phyloP scores from a whole-genome alignment of 2,888 invertebrate genomes.

The Lamproptera curius region DNA sequence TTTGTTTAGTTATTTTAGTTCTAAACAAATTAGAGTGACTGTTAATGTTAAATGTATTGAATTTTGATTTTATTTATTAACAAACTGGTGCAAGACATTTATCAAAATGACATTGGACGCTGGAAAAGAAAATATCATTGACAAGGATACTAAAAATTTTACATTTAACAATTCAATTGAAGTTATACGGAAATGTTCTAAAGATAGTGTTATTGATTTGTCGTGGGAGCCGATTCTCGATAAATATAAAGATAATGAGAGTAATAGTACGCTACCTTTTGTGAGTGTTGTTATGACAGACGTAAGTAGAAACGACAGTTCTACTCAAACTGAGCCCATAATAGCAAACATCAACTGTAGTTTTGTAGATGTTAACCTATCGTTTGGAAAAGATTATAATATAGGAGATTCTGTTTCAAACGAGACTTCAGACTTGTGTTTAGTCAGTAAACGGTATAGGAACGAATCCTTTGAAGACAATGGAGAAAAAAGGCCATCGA shows the following conservation, averaged over 20 bases:
- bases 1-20: too few species aligned
- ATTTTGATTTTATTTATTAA: not conserved
- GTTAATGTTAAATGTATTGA: not conserved
- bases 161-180: conserved; percentile 46
- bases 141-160: conserved; percentile 31
- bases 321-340: conserved; percentile 52
- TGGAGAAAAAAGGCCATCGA: conserved; percentile 44
- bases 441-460: conserved; percentile 50
- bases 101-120: conserved; percentile 30
- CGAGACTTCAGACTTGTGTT: conserved; percentile 42
- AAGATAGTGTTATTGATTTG: conserved; percentile 40
- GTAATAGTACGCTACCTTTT: conserved; percentile 51
- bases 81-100: conserved; percentile 9
- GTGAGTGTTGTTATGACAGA: conserved; percentile 51
- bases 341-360: conserved; percentile 37
- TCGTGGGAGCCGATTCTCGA: conserved; percentile 55
- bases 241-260: conserved; percentile 39
- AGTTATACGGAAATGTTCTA: conserved; percentile 52
- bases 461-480: conserved; percentile 47
- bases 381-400: conserved; percentile 51
- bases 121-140: conserved; percentile 33
- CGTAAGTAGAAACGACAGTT: conserved; percentile 41
- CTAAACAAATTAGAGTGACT: too few species aligned
- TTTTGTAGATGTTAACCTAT: conserved; percentile 46
- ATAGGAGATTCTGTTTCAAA: conserved; percentile 41